These are phyloP conservation scores for Mythimna ferrago DNA, from an alignment of 2,888 invertebrate genomes.

Conservation along the genomic window DNA sequence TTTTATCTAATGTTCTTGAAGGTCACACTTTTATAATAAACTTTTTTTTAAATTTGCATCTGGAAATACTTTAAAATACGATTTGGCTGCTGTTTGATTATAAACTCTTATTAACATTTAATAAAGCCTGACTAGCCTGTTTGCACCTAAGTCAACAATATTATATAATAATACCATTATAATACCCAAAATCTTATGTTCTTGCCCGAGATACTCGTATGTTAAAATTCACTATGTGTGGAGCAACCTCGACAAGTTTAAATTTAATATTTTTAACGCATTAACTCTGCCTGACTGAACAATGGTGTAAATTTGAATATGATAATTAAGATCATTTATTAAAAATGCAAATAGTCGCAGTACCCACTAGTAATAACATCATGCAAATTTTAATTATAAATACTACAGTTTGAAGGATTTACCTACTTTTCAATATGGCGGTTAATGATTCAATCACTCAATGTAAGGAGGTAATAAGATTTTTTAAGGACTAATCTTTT, in stretches of 20 bases:
- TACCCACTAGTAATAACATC: neutral
- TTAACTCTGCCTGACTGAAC: constrained; percentile 15
- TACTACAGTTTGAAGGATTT: constrained; percentile 1
- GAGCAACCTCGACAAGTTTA: neutral
- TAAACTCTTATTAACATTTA: no score
- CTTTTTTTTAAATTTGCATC: no score
- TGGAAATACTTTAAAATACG: no score
- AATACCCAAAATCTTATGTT: neutral
- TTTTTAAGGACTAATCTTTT: neutral
- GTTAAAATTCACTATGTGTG: neutral
- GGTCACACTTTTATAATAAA: neutral
- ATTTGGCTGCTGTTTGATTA: no score
- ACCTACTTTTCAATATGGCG: neutral
- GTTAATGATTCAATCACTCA: no score
- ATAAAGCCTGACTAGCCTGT: no score
- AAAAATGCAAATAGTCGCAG: neutral
- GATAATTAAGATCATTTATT: constrained; percentile 12
- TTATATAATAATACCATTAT: neutral
- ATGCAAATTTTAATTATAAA: constrained; percentile 11
- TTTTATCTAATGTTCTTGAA: neutral
- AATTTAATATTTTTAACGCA: neutral
- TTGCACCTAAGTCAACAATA: no score
- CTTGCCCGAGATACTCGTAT: neutral
- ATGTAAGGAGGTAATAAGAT: no score
- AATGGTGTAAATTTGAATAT: constrained; percentile 32